Percentiles rank a stretch among this genome's conserved stretches.
Evolutionary conservation across 2,797 vertebrate species (phyloP).

Genomic region (Rhynchonycteris naso): DNA sequence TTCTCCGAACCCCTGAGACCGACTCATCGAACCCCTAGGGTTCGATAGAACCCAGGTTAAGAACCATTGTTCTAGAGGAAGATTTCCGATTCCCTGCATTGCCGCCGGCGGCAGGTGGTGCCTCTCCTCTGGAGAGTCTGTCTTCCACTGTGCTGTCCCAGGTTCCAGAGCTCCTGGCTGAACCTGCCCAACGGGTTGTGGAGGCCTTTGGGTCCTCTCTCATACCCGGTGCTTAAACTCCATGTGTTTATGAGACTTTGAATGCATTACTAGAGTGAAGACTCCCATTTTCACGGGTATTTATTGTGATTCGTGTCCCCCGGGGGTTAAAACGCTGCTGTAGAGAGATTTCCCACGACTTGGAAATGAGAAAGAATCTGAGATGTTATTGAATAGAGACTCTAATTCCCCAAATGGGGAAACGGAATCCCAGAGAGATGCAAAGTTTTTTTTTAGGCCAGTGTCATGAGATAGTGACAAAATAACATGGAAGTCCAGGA

Average conservation of each 20-base stretch:
- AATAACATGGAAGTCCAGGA: neutral
- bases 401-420: neutral
- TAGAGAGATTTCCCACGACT: neutral
- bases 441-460: neutral
- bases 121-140: conserved; percentile 9
- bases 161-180: too few species aligned
- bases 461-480: neutral
- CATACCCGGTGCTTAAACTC: fast-evolving
- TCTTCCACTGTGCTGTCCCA: neutral
- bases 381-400: neutral
- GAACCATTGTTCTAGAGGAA: conserved; percentile 72
- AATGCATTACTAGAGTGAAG: neutral
- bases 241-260: neutral
- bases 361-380: neutral
- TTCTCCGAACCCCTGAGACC: too few species aligned
- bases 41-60: too few species aligned
- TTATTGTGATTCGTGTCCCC: neutral
- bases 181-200: too few species aligned
- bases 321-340: neutral
- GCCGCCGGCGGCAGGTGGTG: conserved; percentile 52
- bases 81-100: conserved; percentile 48
- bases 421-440: neutral
- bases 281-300: neutral
- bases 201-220: neutral
- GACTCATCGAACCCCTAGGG: too few species aligned